A percentile compares a stretch with the other conserved stretches of the same genome.
Evolutionary conservation across 1,140 invertebrate genomes (phyloP).

Genomic region (Tyrophagus putrescentiae): DNA sequence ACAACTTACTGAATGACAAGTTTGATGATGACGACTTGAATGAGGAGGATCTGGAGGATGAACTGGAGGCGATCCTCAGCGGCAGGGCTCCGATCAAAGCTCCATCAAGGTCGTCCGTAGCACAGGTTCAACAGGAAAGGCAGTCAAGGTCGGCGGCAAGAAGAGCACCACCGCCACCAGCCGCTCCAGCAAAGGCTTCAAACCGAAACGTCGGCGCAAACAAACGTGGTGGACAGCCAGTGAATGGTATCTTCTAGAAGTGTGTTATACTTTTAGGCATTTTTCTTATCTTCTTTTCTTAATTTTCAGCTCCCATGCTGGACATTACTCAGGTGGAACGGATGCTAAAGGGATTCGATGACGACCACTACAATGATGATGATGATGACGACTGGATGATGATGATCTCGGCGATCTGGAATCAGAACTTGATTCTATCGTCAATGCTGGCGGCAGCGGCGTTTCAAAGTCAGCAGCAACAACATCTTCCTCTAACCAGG

Average conservation of each 20-base stretch:
- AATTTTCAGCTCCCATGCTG: not conserved
- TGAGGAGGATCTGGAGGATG: slow-evolving; percentile 69
- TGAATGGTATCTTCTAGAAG: slow-evolving; percentile 7
- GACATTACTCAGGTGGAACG: not conserved
- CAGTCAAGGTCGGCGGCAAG: no score
- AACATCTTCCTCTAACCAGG: not conserved
- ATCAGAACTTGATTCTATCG: not conserved
- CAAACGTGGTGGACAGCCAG: not conserved
- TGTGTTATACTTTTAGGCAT: not conserved
- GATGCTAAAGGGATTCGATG: not conserved
- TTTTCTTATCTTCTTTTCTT: not conserved
- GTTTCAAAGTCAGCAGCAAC: not conserved
- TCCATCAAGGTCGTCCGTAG: not conserved
- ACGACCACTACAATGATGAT: not conserved
- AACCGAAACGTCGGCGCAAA: not conserved
- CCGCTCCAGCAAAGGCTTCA: not conserved
- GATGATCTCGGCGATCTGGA: not conserved
- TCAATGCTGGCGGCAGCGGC: not conserved
- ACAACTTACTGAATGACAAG: no score
- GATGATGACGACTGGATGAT: not conserved
- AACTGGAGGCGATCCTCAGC: slow-evolving; percentile 56
- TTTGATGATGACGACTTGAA: slow-evolving; percentile 41
- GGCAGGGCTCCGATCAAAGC: slow-evolving; percentile 29
- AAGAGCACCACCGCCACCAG: not conserved
- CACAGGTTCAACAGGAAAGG: no score